phyloP scores from a whole-genome alignment of 2,888 invertebrate genomes.

The Acleris cristana region DNA sequence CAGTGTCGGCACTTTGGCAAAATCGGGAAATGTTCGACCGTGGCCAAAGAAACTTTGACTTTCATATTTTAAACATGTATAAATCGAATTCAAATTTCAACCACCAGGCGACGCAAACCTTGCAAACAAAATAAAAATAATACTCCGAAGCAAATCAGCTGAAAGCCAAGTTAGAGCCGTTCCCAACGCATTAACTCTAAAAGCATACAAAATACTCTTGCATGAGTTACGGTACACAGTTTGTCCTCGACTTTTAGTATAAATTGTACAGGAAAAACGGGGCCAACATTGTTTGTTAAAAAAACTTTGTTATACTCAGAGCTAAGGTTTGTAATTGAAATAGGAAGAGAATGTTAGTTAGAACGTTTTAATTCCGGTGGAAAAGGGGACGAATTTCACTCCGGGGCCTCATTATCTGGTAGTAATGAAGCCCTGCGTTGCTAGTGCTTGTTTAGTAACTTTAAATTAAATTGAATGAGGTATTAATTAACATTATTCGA shows the following conservation, averaged over 20 bases:
- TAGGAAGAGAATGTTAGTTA: not conserved
- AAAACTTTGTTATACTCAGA: not conserved
- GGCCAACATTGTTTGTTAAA: not conserved
- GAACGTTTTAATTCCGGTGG: not conserved
- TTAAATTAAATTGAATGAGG: slow-evolving; percentile 2
- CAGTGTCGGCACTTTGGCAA: too few species aligned
- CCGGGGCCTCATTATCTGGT: not conserved
- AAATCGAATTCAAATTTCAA: too few species aligned
- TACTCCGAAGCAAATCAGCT: slow-evolving; percentile 40
- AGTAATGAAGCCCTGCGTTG: not conserved
- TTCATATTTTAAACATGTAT: too few species aligned
- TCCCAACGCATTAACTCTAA: slow-evolving; percentile 19
- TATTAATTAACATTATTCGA: not conserved
- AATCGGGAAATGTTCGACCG: too few species aligned
- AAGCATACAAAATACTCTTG: slow-evolving; percentile 10
- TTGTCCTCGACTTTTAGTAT: not conserved
- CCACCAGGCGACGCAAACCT: too few species aligned
- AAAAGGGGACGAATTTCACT: not conserved
- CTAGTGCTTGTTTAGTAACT: not conserved
- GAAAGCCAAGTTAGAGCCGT: slow-evolving; percentile 41
- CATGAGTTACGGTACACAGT: slow-evolving; percentile 8
- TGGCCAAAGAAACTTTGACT: too few species aligned
- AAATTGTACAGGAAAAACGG: not conserved
- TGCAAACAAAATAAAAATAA: too few species aligned
- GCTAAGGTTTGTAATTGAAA: not conserved